phyloP scores from a whole-genome alignment of 2,113 vertebrate species.

The Craseonycteris thonglongyai region DNA sequence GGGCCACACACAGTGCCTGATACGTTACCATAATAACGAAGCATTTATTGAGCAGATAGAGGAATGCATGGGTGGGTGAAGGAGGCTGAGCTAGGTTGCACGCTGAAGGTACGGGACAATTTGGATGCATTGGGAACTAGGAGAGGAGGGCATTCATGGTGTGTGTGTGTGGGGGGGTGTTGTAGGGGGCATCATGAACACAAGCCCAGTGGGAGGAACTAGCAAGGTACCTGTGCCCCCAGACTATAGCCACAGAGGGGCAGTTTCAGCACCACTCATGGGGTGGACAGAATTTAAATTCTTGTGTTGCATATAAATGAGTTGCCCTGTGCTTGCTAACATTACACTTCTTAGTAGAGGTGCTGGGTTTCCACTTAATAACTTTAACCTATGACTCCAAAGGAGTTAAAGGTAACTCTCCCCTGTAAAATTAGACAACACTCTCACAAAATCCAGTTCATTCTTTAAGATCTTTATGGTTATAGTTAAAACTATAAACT shows the following conservation, averaged over 20 bases:
- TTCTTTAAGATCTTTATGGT: background rate
- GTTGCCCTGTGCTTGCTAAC: background rate
- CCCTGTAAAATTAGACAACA: background rate
- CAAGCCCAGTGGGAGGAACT: background rate
- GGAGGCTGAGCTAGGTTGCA: background rate
- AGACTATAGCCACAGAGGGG: no score
- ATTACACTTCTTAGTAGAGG: background rate
- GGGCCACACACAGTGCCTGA: background rate
- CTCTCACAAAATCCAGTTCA: background rate
- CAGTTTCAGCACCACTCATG: fast-evolving
- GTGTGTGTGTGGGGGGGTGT: no score
- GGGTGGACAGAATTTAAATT: background rate
- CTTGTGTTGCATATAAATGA: background rate
- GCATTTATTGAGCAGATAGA: background rate
- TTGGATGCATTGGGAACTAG: background rate
- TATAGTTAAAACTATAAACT: background rate
- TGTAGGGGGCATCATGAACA: background rate
- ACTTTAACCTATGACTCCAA: background rate
- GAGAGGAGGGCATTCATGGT: background rate
- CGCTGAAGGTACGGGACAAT: background rate
- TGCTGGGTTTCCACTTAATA: background rate
- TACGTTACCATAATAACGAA: background rate
- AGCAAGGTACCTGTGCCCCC: fast-evolving
- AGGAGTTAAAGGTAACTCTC: background rate
- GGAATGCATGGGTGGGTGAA: background rate